phyloP scores from a whole-genome alignment of 2,113 vertebrate species.

The Geothlypis trichas region DNA sequence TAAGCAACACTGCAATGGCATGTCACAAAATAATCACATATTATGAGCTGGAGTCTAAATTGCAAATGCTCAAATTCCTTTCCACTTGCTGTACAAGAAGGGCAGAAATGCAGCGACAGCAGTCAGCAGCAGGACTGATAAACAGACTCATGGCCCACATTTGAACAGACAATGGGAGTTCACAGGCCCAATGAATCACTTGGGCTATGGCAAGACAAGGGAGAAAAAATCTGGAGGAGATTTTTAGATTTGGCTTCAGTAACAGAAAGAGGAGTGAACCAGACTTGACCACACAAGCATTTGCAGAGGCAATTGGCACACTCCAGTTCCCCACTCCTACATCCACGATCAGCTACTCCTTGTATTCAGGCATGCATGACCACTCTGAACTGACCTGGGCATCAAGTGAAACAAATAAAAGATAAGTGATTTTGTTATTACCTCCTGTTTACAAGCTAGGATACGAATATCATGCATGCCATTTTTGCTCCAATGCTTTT shows the following conservation, averaged over 20 bases:
- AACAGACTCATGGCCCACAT: background rate
- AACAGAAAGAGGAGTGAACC: background rate
- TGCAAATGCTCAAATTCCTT: background rate
- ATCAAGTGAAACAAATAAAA: background rate
- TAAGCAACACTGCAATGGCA: background rate
- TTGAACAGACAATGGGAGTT: background rate
- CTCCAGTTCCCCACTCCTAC: background rate
- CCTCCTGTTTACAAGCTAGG: constrained; percentile 6
- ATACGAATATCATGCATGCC: background rate
- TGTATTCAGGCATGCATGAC: background rate
- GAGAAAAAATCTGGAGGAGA: constrained; percentile 3
- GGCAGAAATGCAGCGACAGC: constrained; percentile 7
- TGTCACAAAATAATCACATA: background rate
- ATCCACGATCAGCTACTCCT: background rate
- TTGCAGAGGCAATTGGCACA: background rate
- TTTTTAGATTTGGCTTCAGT: background rate
- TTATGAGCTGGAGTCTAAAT: background rate
- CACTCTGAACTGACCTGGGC: background rate
- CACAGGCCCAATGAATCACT: background rate
- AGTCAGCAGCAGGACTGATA: background rate
- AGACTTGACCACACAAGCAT: background rate
- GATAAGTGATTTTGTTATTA: background rate
- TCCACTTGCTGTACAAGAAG: background rate
- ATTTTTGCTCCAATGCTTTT: background rate
- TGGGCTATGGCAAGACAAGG: background rate